Evolutionary conservation across 30 jellyfish, hydroid and myxozoan species (phyloP).

Genomic region (Aurelia coerulea): DNA sequence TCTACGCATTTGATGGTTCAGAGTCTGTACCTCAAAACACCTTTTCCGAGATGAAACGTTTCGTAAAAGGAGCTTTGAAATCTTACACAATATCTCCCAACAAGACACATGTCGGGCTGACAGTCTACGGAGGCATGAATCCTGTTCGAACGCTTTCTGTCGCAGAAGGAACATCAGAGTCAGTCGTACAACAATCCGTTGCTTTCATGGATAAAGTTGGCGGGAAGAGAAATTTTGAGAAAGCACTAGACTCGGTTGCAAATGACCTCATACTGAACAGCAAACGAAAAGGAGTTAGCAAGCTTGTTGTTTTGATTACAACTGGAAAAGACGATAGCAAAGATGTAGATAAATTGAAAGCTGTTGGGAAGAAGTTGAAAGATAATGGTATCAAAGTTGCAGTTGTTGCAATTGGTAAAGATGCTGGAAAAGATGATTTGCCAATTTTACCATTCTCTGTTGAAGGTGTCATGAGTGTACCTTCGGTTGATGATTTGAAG

Average conservation of each 20-base stretch:
- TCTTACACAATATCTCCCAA: conserved; percentile 43
- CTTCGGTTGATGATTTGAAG: background rate
- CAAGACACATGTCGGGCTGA: conserved; percentile 54
- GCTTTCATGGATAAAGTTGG: background rate
- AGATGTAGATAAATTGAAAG: conserved; percentile 4
- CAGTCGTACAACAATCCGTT: background rate
- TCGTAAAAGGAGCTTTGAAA: conserved; percentile 39
- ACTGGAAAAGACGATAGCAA: conserved; percentile 24
- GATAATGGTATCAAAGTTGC: background rate
- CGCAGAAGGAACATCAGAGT: conserved; percentile 23
- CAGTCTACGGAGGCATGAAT: conserved; percentile 43
- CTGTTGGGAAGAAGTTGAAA: conserved; percentile 3
- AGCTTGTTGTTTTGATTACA: conserved; percentile 47
- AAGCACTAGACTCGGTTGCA: conserved; percentile 24
- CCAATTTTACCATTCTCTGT: background rate
- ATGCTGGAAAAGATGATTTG: background rate
- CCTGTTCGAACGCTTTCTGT: conserved; percentile 4
- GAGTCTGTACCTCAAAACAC: conserved; percentile 12
- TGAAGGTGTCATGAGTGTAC: conserved; percentile 1
- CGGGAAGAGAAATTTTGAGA: conserved; percentile 63
- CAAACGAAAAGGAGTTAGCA: conserved; percentile 14
- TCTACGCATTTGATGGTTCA: conserved; percentile 79
- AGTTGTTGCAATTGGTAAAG: conserved; percentile 60
- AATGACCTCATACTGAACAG: background rate
- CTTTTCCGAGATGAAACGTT: conserved; percentile 44